Conservation (phyloP, 2,113 vertebrate species). For the Cottus gobio region DNA sequence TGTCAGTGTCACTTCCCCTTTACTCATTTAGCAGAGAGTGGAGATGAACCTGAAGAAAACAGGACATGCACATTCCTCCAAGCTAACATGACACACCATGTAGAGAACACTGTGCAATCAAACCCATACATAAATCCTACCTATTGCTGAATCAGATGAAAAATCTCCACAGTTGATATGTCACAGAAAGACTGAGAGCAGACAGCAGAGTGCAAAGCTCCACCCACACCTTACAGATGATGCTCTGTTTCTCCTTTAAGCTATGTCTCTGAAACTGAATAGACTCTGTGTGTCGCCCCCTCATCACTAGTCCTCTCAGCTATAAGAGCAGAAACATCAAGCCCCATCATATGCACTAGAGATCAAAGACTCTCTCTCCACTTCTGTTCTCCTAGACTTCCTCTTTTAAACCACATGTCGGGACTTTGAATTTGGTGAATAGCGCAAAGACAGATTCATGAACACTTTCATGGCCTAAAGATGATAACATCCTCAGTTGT, state of each 20-base stretch:
- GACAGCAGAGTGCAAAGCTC: constrained; percentile 32
- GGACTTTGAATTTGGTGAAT: neutral
- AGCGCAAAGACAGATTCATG: constrained; percentile 5
- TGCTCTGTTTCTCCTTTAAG: constrained; percentile 50
- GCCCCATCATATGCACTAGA: constrained; percentile 19
- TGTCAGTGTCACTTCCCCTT: constrained; percentile 41
- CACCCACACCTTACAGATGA: constrained; percentile 59
- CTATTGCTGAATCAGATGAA: constrained; percentile 36
- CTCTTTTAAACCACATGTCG: neutral
- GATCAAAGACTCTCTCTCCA: constrained; percentile 39
- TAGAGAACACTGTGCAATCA: constrained; percentile 13
- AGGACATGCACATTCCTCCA: constrained; percentile 12
- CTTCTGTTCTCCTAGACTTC: constrained; percentile 4
- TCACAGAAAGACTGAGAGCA: constrained; percentile 32
- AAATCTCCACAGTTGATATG: constrained; percentile 2
- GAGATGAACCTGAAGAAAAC: neutral
- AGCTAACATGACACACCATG: neutral
- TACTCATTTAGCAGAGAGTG: constrained; percentile 20
- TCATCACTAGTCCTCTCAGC: constrained; percentile 79
- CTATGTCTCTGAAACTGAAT: constrained; percentile 64
- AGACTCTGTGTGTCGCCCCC: constrained; percentile 65
- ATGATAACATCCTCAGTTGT: constrained; percentile 35
- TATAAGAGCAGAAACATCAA: constrained; percentile 58
- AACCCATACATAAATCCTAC: constrained; percentile 35
- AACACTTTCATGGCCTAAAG: constrained; percentile 1